Evolutionary conservation across 1,140 invertebrate genomes (phyloP).

Genomic region (Hestina assimilis): DNA sequence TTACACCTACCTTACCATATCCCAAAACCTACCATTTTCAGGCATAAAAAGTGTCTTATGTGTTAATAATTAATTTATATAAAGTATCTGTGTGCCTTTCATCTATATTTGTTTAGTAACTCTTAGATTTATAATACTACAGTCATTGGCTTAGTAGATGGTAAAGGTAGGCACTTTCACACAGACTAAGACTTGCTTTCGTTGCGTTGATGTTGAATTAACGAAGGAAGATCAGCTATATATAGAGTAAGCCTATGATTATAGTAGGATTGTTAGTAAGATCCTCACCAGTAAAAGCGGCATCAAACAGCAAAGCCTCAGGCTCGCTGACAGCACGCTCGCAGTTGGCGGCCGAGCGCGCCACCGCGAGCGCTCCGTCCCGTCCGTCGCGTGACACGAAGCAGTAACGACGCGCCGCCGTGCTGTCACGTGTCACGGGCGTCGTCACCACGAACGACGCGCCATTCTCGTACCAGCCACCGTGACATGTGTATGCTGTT

Average conservation of each 20-base stretch:
- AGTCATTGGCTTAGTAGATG: no score
- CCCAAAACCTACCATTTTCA: no score
- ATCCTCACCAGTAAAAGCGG: constrained; percentile 30
- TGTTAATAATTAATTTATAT: no score
- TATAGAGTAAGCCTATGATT: no score
- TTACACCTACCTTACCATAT: no score
- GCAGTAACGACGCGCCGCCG: constrained; percentile 80
- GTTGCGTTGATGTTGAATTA: no score
- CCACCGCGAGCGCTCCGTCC: constrained; percentile 71
- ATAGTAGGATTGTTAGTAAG: neutral
- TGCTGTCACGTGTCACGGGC: constrained; percentile 80
- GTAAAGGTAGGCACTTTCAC: no score
- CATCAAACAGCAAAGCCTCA: constrained; percentile 30
- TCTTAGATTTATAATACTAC: no score
- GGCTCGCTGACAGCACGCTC: constrained; percentile 60
- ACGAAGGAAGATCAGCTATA: neutral
- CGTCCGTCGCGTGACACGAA: constrained; percentile 80
- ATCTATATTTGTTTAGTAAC: no score
- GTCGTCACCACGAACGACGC: constrained; percentile 87
- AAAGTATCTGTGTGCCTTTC: no score
- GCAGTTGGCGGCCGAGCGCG: constrained; percentile 79
- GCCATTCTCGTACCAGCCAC: constrained; percentile 86
- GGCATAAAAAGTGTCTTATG: no score
- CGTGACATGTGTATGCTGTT: constrained; percentile 89
- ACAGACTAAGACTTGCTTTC: no score